These are phyloP conservation scores for Nebria brevicollis DNA, from an alignment of 2,888 invertebrate species.

Conservation along the genomic window DNA sequence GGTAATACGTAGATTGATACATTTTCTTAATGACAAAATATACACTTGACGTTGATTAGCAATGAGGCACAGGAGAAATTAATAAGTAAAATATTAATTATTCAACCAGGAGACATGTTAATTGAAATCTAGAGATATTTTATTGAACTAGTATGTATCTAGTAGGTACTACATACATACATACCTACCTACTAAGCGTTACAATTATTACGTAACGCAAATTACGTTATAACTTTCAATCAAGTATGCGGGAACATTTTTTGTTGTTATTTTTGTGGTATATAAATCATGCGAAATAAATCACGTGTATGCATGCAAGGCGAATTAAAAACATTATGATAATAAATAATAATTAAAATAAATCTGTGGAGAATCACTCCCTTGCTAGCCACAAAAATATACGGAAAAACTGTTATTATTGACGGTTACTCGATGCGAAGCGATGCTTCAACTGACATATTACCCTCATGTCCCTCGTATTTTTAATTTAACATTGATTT, in stretches of 20 bases:
- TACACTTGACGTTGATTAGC: background rate
- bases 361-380: slow-evolving; percentile 37
- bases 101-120: background rate
- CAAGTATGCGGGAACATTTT: background rate
- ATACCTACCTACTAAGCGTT: background rate
- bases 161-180: too few species aligned
- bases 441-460: slow-evolving; percentile 26
- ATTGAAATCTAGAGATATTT: background rate
- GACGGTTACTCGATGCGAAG: slow-evolving; percentile 22
- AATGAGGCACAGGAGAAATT: background rate
- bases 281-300: background rate
- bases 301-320: background rate
- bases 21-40: background rate
- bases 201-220: background rate
- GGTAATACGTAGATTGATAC: too few species aligned
- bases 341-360: slow-evolving; percentile 46
- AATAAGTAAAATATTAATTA: background rate
- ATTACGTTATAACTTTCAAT: background rate
- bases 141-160: background rate
- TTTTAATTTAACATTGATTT: slow-evolving; percentile 28
- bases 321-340: slow-evolving; percentile 41
- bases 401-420: slow-evolving; percentile 45
- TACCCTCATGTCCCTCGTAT: slow-evolving; percentile 43
- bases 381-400: slow-evolving; percentile 40
- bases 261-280: background rate